phyloP scores from a whole-genome alignment of 2,113 vertebrate genomes.

The Ranitomeya imitator region DNA sequence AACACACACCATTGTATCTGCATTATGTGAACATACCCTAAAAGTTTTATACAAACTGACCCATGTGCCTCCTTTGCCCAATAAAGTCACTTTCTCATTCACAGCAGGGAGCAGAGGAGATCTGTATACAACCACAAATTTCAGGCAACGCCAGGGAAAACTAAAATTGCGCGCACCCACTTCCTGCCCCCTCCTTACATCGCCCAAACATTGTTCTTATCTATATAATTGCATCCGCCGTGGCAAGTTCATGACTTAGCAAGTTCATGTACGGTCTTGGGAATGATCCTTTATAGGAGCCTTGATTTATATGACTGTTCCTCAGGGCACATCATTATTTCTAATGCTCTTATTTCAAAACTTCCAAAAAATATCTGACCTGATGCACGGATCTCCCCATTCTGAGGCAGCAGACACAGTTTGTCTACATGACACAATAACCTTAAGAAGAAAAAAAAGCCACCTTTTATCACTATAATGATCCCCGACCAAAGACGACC shows the following conservation, averaged over 20 bases:
- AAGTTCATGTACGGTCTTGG: background rate
- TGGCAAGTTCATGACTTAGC: slow-evolving; percentile 21
- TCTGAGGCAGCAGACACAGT: background rate
- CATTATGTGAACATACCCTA: no score
- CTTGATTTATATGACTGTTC: no score
- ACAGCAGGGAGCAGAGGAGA: background rate
- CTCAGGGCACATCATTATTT: background rate
- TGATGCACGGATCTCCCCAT: background rate
- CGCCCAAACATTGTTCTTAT: slow-evolving; percentile 35
- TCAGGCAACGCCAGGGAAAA: slow-evolving; percentile 3
- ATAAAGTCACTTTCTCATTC: background rate
- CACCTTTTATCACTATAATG: background rate
- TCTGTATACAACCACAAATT: background rate
- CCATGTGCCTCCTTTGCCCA: background rate
- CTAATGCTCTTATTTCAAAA: background rate
- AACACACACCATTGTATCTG: no score
- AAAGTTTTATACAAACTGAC: no score
- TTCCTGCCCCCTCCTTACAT: slow-evolving; percentile 30
- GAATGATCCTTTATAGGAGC: no score
- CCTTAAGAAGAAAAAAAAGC: background rate
- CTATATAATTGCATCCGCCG: slow-evolving; percentile 41
- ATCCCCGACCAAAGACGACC: slow-evolving; percentile 19
- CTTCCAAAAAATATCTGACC: background rate
- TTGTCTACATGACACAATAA: background rate
- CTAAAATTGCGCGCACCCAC: background rate